Conservation (phyloP, 2,797 vertebrate genomes). For the Aldrovandia affinis region DNA sequence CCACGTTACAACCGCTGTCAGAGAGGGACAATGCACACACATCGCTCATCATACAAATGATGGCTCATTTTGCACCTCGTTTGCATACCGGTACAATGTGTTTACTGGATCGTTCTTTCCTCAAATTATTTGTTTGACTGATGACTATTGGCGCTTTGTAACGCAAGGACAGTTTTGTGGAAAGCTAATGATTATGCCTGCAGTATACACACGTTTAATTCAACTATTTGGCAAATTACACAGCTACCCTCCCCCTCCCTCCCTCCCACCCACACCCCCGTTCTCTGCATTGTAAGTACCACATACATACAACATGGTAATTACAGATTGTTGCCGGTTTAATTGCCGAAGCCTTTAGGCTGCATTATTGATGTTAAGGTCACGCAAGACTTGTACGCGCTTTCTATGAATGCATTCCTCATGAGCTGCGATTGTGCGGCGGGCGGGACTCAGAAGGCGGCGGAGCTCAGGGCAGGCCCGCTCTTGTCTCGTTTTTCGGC, state of each 20-base stretch:
- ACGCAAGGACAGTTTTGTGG: not conserved
- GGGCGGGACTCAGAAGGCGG: not conserved
- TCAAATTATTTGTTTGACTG: not conserved
- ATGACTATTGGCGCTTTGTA: not conserved
- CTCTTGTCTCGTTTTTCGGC: not conserved
- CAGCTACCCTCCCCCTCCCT: not conserved
- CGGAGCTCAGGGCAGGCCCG: not conserved
- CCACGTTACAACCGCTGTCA: not conserved
- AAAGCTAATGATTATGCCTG: not conserved
- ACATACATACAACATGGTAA: not conserved
- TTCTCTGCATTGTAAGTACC: not conserved
- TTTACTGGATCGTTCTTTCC: not conserved
- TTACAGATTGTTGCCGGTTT: slow-evolving; percentile 10
- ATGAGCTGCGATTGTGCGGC: not conserved
- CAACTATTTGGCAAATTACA: slow-evolving; percentile 2
- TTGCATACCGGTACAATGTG: not conserved
- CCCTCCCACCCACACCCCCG: too few species aligned
- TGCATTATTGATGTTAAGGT: slow-evolving; percentile 7
- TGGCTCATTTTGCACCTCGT: not conserved
- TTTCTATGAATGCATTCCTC: not conserved
- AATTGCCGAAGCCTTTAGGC: slow-evolving; percentile 17
- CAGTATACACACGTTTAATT: not conserved
- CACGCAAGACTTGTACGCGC: not conserved
- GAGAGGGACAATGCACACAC: not conserved
- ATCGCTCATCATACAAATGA: not conserved